Evolutionary conservation across 2,113 vertebrate species (phyloP).

Genomic region (Rhea americana): DNA sequence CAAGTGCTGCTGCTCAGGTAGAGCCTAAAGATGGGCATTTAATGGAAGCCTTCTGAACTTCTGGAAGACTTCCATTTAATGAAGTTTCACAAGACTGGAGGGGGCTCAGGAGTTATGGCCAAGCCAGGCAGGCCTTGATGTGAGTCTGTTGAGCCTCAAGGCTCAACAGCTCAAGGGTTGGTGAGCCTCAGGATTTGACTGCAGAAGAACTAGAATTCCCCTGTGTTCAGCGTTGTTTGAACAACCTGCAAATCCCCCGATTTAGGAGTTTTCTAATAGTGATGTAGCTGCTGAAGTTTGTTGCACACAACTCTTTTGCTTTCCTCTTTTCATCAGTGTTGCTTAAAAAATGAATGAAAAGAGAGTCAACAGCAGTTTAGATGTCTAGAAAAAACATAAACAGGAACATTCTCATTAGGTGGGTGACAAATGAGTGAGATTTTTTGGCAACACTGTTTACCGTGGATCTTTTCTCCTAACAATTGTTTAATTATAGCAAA

Average conservation of each 20-base stretch:
- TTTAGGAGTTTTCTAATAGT: neutral
- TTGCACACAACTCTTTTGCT: neutral
- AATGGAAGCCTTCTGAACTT: neutral
- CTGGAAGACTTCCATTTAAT: too few relatives aligned
- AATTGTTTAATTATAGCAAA: conserved; percentile 21
- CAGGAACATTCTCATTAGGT: conserved; percentile 25
- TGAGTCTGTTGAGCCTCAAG: neutral
- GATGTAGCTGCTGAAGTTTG: neutral
- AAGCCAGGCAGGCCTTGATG: neutral
- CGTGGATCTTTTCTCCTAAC: conserved; percentile 7
- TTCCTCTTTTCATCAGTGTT: neutral
- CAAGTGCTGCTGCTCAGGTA: neutral
- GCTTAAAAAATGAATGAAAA: neutral
- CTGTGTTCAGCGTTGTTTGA: neutral
- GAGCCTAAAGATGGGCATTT: neutral
- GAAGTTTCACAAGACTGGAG: neutral
- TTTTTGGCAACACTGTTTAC: conserved; percentile 39
- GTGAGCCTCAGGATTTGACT: neutral
- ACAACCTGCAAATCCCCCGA: neutral
- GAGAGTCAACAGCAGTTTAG: neutral
- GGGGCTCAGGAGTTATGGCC: neutral
- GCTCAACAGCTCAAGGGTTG: neutral
- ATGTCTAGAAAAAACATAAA: neutral
- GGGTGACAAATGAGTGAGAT: conserved; percentile 21
- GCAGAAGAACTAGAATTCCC: neutral